Evolutionary conservation across 2,888 invertebrate genomes (phyloP).

Genomic region (Lasioglossum marginatum): DNA sequence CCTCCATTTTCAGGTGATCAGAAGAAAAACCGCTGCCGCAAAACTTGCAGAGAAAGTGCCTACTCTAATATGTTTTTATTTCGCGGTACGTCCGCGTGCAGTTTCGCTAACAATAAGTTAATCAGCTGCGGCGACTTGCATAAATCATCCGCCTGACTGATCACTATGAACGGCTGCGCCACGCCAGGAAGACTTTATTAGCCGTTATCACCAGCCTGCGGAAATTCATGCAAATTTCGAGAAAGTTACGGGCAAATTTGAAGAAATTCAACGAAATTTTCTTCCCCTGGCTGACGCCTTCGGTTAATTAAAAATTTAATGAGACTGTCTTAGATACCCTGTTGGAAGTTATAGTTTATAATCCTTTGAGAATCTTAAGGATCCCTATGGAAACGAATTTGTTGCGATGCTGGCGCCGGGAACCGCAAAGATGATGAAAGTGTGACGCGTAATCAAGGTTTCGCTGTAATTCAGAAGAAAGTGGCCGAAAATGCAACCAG

Average conservation of each 20-base stretch:
- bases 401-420: not conserved
- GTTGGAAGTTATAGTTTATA: not conserved
- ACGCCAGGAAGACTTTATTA: not conserved
- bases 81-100: slow-evolving; percentile 54
- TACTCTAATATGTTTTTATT: slow-evolving; percentile 45
- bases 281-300: not conserved
- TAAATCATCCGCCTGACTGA: not conserved
- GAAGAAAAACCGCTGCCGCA: too few species aligned
- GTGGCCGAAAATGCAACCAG: not conserved
- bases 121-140: slow-evolving; percentile 10
- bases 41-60: not conserved
- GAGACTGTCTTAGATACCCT: not conserved
- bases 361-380: not conserved
- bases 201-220: not conserved
- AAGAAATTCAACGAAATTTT: not conserved
- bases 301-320: not conserved
- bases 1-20: not conserved
- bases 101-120: slow-evolving; percentile 58
- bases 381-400: not conserved
- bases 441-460: not conserved
- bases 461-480: not conserved
- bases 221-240: not conserved
- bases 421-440: not conserved
- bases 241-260: not conserved
- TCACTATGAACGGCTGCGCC: not conserved